Evolutionary conservation across 2,797 vertebrate species (phyloP).

Genomic region (Mastacembelus armatus): DNA sequence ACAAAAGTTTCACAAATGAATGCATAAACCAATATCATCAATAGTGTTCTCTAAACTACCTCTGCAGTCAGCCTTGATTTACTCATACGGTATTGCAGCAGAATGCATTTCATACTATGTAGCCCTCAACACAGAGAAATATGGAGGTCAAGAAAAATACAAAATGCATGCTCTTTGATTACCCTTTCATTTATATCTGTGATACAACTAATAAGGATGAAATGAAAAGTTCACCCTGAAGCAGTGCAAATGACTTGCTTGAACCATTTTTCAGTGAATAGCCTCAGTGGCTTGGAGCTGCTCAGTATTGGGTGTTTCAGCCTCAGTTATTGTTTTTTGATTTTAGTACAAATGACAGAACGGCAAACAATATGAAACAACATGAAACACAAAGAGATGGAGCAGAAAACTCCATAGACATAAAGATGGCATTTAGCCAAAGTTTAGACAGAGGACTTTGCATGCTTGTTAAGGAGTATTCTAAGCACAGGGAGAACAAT

Average conservation of each 20-base stretch:
- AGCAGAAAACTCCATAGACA: not conserved
- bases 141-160: constrained; percentile 24
- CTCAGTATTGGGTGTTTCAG: too few relatives aligned
- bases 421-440: too few relatives aligned
- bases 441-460: not conserved
- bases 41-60: constrained; percentile 19
- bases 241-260: constrained; percentile 9
- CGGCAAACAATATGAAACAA: not conserved
- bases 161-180: constrained; percentile 8
- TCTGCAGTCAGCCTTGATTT: constrained; percentile 15
- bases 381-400: not conserved
- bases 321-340: too few relatives aligned
- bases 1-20: constrained; percentile 51
- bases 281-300: not conserved
- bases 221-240: constrained; percentile 29
- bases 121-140: not conserved
- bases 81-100: too few relatives aligned
- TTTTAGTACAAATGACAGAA: not conserved
- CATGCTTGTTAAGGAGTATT: not conserved
- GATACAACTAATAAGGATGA: constrained; percentile 26
- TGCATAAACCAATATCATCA: constrained; percentile 14
- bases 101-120: not conserved
- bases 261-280: not conserved
- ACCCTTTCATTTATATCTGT: constrained; percentile 24
- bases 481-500: not conserved